These are phyloP conservation scores for Drosophila parthenogenetica DNA, from an alignment of 2,888 invertebrate species.

Conservation along the genomic window DNA sequence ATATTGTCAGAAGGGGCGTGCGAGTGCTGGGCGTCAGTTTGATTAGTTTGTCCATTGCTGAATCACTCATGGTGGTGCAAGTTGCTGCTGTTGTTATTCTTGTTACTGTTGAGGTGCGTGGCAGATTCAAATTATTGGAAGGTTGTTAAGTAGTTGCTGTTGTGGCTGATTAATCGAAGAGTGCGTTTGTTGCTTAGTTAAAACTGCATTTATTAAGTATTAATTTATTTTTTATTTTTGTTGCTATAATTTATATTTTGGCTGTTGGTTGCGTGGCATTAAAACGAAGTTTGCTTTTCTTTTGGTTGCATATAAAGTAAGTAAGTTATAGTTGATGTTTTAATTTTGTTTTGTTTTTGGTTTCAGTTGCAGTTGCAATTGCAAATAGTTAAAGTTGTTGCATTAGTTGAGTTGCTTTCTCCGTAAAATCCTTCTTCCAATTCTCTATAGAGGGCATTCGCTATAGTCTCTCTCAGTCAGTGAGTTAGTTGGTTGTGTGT, in stretches of 20 bases:
- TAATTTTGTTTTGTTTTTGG: background rate
- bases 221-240: slow-evolving; percentile 21
- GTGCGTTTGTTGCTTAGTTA: slow-evolving; percentile 60
- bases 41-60: slow-evolving; percentile 82
- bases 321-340: slow-evolving; percentile 54
- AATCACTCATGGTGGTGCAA: slow-evolving; percentile 83
- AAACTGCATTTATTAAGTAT: slow-evolving; percentile 43
- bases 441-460: slow-evolving; percentile 24
- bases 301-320: slow-evolving; percentile 71
- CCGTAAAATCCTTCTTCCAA: slow-evolving; percentile 27
- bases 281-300: slow-evolving; percentile 35
- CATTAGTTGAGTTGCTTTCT: slow-evolving; percentile 36
- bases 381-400: slow-evolving; percentile 40
- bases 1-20: slow-evolving; percentile 83
- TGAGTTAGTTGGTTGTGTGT: slow-evolving; percentile 64
- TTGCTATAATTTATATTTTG: slow-evolving; percentile 33
- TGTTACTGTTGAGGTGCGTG: slow-evolving; percentile 33
- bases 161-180: slow-evolving; percentile 26
- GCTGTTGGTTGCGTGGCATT: slow-evolving; percentile 47
- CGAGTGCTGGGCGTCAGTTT: slow-evolving; percentile 81
- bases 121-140: slow-evolving; percentile 47
- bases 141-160: slow-evolving; percentile 32
- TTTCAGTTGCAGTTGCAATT: slow-evolving; percentile 54
- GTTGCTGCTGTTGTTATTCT: slow-evolving; percentile 35
- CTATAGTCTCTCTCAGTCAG: slow-evolving; percentile 75